These are phyloP conservation scores for Lagopus leucura DNA, from an alignment of 2,113 vertebrate genomes.

Conservation along the genomic window DNA sequence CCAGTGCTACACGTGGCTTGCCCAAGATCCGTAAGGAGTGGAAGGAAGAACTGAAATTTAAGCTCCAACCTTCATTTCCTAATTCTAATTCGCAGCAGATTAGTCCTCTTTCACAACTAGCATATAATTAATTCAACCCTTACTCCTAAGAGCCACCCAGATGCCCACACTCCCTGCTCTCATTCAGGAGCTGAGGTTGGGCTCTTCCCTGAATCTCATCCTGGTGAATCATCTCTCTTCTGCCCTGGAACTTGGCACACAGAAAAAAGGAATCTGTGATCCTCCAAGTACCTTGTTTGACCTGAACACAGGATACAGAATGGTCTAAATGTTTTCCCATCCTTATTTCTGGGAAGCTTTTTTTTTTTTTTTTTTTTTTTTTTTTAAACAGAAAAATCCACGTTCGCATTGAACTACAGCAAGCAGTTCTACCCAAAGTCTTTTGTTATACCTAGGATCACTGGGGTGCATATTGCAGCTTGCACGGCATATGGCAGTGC, in stretches of 20 bases:
- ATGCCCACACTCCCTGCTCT: not conserved
- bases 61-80: not conserved
- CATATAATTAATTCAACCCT: not conserved
- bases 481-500: constrained; percentile 62
- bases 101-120: not conserved
- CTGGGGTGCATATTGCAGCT: constrained; percentile 41
- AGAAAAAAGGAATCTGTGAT: not conserved
- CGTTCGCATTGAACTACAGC: not conserved
- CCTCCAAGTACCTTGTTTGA: not conserved
- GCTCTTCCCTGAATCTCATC: not conserved
- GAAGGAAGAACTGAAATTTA: not conserved
- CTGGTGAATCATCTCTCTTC: not conserved
- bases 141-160: not conserved
- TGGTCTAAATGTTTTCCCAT: not conserved
- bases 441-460: not conserved
- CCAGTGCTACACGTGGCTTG: not conserved
- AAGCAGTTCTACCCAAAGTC: not conserved
- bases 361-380: not conserved
- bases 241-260: not conserved
- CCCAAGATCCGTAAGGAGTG: not conserved
- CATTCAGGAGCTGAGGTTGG: not conserved
- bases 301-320: not conserved
- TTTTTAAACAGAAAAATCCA: not conserved
- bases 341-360: not conserved
- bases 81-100: not conserved